Base-by-base conservation (phyloP, 2,113 vertebrate species). In the Pachycephala philippinensis region DNA sequence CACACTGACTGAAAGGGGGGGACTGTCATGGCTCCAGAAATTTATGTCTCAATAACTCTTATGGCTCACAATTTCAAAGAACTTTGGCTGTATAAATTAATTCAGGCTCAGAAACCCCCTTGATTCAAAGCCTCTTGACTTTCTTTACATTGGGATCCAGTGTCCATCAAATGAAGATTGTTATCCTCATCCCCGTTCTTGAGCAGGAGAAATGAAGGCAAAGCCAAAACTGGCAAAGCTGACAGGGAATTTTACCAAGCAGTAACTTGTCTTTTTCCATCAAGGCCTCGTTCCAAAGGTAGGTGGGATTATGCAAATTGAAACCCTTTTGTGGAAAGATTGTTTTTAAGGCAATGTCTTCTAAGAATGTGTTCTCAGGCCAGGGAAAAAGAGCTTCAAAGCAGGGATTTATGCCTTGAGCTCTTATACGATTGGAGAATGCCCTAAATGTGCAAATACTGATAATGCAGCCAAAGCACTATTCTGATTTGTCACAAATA, bases 151-250 rank as follows among this genome's bases (percentile, higher is more conserved):
- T 50, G 35, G 75, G 30, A 75, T 70, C 3, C 33, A 50, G 18
- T 7, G 8, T 35, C 49, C 6, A 2, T 64, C 45, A 82, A 63
- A 66, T 10, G 4, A 44, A 81, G 45, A 27, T 54, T 21, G 2
- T 66, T 42, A 40, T 52, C 7, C 7, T 87, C 28, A 64, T 40
- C 9, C 11, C 19, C 0, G 0, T 40, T 81, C 31, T 17, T 47
- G 24, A 85, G 10, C 33, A 66, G 28, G 6, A 79, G 30, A 60
- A 71, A 76, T 6, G 1, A 47, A 61, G 31, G 23, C 10, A 63
- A 75, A 75, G 9, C 14, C 47, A 40, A 78, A 90, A 70, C 1
- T 59, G 12, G 12, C 42, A 83, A 79, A 86, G 8, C 8, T 69
- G 35, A 39, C 15, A 60, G 10, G 18, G 11, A 65, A 31, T 88